Evolutionary conservation across 2,888 invertebrate species (phyloP).

Genomic region (Halocaridina rubra): DNA sequence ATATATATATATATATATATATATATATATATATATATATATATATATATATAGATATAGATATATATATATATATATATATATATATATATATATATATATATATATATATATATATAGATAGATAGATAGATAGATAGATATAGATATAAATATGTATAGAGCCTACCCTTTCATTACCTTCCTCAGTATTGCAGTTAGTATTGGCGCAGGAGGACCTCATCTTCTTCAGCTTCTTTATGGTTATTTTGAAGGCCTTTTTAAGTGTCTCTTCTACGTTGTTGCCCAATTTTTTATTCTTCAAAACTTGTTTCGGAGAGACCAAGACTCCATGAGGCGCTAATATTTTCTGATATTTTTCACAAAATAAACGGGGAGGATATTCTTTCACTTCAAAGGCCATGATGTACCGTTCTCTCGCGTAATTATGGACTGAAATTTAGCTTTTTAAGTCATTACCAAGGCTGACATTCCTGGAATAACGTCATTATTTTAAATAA

Average conservation of each 20-base stretch:
- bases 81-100: background rate
- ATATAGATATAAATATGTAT: background rate
- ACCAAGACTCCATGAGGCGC: constrained; percentile 49
- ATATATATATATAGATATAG: no score
- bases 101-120: background rate
- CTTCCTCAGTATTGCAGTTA: constrained; percentile 43
- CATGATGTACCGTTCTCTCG: no score
- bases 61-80: no score
- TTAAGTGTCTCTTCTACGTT: constrained; percentile 32
- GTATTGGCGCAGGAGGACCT: constrained; percentile 39
- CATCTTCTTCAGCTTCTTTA: constrained; percentile 35
- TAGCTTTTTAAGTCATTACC: no score
- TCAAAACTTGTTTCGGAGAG: constrained; percentile 25
- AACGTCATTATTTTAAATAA: no score
- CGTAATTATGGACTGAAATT: no score
- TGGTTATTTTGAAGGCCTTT: constrained; percentile 57
- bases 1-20: no score
- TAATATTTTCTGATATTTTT: constrained; percentile 43
- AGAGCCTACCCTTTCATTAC: background rate
- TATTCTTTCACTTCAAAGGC: constrained; percentile 44
- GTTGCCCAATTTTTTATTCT: constrained; percentile 49
- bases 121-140: background rate
- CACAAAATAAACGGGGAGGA: constrained; percentile 40
- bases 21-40: no score
- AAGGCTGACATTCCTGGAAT: no score